Conservation (phyloP, 1,140 invertebrate genomes). For the Lithobius niger region DNA sequence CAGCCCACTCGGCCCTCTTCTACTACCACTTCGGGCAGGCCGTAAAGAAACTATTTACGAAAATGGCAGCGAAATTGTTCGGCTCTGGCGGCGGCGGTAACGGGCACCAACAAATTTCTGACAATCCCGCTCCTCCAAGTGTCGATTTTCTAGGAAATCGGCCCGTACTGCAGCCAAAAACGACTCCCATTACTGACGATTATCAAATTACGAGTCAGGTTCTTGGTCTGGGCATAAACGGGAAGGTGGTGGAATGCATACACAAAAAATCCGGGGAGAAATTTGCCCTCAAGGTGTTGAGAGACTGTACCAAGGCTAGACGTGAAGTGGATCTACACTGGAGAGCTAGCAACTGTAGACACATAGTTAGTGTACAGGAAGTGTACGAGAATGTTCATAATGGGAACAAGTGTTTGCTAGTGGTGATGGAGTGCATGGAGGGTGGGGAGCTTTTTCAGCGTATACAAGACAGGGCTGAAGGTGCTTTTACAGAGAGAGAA, state of each 20-base stretch:
- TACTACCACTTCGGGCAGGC: not conserved
- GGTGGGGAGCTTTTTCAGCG: slow-evolving; percentile 92
- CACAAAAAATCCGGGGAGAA: slow-evolving; percentile 52
- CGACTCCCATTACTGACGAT: slow-evolving; percentile 70
- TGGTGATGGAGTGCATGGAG: slow-evolving; percentile 98
- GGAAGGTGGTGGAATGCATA: slow-evolving; percentile 54
- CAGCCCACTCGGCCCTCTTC: not conserved
- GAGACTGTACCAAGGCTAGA: slow-evolving; percentile 79
- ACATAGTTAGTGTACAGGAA: slow-evolving; percentile 88
- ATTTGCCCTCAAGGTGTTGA: slow-evolving; percentile 74
- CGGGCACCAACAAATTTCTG: too few species aligned
- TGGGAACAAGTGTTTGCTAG: slow-evolving; percentile 76
- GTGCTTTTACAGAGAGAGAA: slow-evolving; percentile 88
- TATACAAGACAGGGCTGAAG: slow-evolving; percentile 86
- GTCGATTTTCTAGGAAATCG: slow-evolving; percentile 17
- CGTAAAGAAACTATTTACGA: not conserved
- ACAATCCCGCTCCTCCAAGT: not conserved
- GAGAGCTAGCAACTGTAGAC: slow-evolving; percentile 71
- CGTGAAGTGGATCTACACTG: slow-evolving; percentile 93
- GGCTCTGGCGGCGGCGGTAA: too few species aligned
- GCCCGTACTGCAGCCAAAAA: slow-evolving; percentile 42
- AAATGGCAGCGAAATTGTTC: not conserved
- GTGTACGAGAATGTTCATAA: slow-evolving; percentile 93
- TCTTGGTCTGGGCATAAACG: slow-evolving; percentile 94
- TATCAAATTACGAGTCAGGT: slow-evolving; percentile 89